phyloP scores from a whole-genome alignment of 2,113 vertebrate species.

The Orthonyx spaldingii region DNA sequence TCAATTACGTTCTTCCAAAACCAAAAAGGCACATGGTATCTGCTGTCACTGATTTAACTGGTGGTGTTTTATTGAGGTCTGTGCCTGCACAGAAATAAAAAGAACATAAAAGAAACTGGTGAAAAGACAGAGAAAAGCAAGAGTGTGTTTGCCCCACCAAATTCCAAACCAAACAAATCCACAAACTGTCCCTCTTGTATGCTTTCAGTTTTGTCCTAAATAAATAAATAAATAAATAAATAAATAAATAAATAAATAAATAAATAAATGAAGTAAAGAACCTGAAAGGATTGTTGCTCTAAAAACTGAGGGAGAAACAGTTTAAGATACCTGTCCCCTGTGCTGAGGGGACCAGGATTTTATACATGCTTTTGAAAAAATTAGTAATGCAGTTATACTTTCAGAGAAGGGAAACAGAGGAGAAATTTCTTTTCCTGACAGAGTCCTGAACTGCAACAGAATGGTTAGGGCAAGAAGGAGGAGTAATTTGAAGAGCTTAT shows the following conservation, averaged over 20 bases:
- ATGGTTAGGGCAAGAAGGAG: background rate
- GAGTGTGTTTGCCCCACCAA: background rate
- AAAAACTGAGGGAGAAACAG: background rate
- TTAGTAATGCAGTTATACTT: background rate
- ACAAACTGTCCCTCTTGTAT: background rate
- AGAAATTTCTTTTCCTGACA: background rate
- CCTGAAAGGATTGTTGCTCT: background rate
- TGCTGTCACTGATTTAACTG: background rate
- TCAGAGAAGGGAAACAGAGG: background rate
- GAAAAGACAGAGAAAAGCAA: background rate
- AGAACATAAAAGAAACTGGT: background rate
- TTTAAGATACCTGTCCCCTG: background rate
- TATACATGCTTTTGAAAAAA: background rate
- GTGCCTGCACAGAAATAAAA: background rate
- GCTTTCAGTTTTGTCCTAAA: background rate
- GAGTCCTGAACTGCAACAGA: background rate
- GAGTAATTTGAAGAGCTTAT: background rate
- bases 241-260: background rate
- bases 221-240: background rate
- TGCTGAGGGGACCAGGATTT: background rate
- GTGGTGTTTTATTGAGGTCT: background rate
- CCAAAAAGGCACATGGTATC: background rate
- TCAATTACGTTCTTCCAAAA: background rate
- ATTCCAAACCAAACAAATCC: background rate
- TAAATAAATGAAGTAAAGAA: background rate